Percentiles rank a stretch among this genome's conserved stretches.
Evolutionary conservation across 1,140 invertebrate genomes (phyloP).

Genomic region (Drosophila fuyamai): DNA sequence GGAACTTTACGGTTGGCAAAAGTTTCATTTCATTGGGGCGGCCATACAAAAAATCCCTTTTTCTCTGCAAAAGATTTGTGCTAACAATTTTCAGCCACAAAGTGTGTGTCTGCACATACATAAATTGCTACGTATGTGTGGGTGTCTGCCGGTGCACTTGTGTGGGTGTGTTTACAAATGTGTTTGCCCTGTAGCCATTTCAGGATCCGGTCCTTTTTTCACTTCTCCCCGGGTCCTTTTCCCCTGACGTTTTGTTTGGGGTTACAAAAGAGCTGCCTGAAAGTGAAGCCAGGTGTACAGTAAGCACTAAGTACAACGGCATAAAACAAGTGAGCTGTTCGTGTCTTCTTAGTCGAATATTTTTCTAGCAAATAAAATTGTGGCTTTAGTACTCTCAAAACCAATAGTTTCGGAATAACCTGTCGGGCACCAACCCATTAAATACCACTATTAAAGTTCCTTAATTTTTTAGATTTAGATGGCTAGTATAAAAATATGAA

Average conservation of each 20-base stretch:
- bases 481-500: too few relatives aligned
- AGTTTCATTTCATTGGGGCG: conserved; percentile 24
- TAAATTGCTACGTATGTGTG: conserved; percentile 1
- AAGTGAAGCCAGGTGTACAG: conserved; percentile 41
- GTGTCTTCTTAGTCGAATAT: too few relatives aligned
- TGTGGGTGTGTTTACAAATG: conserved; percentile 21
- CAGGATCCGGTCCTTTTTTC: conserved; percentile 33
- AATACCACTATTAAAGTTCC: too few relatives aligned
- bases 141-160: not conserved
- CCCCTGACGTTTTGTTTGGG: conserved; percentile 23
- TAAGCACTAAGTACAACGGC: not conserved
- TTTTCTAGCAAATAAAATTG: too few relatives aligned
- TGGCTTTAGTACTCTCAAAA: too few relatives aligned
- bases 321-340: not conserved
- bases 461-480: too few relatives aligned
- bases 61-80: conserved; percentile 37
- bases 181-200: conserved; percentile 44
- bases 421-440: too few relatives aligned
- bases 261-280: conserved; percentile 21
- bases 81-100: conserved; percentile 48
- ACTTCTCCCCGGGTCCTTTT: conserved; percentile 18
- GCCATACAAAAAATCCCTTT: conserved; percentile 7
- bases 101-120: conserved; percentile 8
- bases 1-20: conserved; percentile 37
- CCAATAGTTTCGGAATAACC: too few relatives aligned